These are phyloP conservation scores for Sapajus apella DNA, from an alignment of 2,113 vertebrate species.

Conservation along the genomic window DNA sequence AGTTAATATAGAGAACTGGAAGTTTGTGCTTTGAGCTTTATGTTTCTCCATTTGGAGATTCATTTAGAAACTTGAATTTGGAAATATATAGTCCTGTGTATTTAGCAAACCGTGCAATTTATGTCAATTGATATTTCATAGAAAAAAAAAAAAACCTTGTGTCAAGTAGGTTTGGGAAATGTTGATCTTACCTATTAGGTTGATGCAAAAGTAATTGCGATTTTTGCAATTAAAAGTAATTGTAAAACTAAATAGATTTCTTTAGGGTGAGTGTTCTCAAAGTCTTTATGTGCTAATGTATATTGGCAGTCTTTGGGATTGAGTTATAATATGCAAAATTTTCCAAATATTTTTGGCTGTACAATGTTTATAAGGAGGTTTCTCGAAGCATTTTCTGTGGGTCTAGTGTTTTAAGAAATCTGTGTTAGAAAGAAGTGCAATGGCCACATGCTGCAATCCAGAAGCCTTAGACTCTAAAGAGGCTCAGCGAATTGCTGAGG, in stretches of 20 bases:
- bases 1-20: not conserved
- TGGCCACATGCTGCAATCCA: accelerated
- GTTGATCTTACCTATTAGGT: not conserved
- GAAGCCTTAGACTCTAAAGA: not conserved
- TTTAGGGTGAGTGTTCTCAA: not conserved
- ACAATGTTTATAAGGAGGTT: not conserved
- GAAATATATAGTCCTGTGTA: not conserved
- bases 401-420: not conserved
- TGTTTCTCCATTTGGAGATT: not conserved
- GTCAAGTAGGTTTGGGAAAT: not conserved
- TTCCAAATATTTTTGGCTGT: not conserved
- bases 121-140: not conserved
- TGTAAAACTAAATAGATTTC: not conserved
- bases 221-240: too few relatives aligned
- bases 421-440: not conserved
- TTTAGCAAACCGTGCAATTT: not conserved
- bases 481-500: not conserved
- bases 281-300: not conserved
- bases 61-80: not conserved
- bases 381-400: not conserved
- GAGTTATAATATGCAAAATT: not conserved
- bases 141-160: not conserved
- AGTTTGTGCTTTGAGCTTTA: not conserved
- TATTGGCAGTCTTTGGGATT: not conserved
- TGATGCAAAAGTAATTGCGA: too few relatives aligned